phyloP scores from a whole-genome alignment of 2,113 vertebrate species.

The Astatotilapia flaviijosephi region DNA sequence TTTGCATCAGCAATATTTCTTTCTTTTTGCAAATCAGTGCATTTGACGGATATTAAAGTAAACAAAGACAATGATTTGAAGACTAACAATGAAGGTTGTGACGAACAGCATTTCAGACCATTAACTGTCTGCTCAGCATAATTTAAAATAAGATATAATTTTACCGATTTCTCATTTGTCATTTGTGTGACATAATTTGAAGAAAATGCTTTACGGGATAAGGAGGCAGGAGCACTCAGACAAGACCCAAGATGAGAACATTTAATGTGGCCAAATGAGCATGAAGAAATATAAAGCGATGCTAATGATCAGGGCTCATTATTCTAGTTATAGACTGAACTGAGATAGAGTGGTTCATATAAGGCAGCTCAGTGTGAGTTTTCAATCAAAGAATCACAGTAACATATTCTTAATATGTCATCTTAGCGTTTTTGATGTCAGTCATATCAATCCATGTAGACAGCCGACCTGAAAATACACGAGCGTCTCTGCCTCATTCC shows the following conservation, averaged over 20 bases:
- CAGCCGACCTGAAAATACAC: background rate
- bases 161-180: background rate
- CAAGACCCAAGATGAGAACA: background rate
- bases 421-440: background rate
- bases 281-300: background rate
- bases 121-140: background rate
- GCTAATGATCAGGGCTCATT: background rate
- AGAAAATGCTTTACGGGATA: background rate
- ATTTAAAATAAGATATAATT: background rate
- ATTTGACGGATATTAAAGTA: background rate
- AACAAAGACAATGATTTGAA: background rate
- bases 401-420: background rate
- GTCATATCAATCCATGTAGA: background rate
- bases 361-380: background rate
- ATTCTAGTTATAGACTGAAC: background rate
- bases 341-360: background rate
- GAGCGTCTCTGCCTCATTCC: background rate
- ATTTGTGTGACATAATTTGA: constrained; percentile 5
- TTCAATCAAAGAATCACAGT: background rate
- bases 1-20: background rate
- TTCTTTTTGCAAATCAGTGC: background rate
- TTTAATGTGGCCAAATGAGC: background rate
- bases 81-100: background rate
- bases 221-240: background rate
- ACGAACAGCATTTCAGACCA: background rate